Base-by-base conservation (phyloP, 2,888 invertebrate species). In the Cryptosula pallasiana region DNA sequence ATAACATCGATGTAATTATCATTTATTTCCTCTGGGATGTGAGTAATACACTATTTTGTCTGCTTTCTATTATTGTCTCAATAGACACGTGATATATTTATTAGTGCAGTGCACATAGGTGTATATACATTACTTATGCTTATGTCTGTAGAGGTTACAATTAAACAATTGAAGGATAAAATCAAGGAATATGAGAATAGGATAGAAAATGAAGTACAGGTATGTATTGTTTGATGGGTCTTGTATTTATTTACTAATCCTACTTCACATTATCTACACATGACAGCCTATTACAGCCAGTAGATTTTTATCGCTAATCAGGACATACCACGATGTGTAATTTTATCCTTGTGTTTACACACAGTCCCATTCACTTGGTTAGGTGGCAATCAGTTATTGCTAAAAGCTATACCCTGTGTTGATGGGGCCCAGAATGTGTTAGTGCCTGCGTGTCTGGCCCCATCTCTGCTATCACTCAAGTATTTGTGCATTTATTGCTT, bases 101-200 rank as follows among this genome's bases (percentile, higher is more conserved):
- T n/a, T n/a, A n/a, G n/a, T n/a, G n/a, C n/a, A n/a, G n/a, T n/a
- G n/a, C n/a, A n/a, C n/a, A n/a, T n/a, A n/a, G n/a, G n/a, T n/a
- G n/a, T n/a, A n/a, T n/a, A n/a, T n/a, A n/a, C n/a, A n/a, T 20
- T 55, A 25, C 16, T 3, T 55, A 55, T 23, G 16, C 23, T 63
- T 20, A 35, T 71, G 35, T 69, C 76, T 79, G 69, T 81, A 83
- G 85, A 86, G 78, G 86, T 87, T 76, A 87, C 87, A 74, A 86
- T 88, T 75, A 87, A 87, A 77, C 84, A 85, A 78, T 79, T 87
- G 75, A 82, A 82, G 75, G 87, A 87, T 72, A 82, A 86, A 75
- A 78, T 87, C 54, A 84, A 83, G 76, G 85, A 86, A 76, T 83
- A 84, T 76, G 86, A 87, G 77, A 86, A 86, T 69, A 82, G 82